These are phyloP conservation scores for Asarcornis scutulata DNA, from an alignment of 2,113 vertebrate species.

Conservation along the genomic window DNA sequence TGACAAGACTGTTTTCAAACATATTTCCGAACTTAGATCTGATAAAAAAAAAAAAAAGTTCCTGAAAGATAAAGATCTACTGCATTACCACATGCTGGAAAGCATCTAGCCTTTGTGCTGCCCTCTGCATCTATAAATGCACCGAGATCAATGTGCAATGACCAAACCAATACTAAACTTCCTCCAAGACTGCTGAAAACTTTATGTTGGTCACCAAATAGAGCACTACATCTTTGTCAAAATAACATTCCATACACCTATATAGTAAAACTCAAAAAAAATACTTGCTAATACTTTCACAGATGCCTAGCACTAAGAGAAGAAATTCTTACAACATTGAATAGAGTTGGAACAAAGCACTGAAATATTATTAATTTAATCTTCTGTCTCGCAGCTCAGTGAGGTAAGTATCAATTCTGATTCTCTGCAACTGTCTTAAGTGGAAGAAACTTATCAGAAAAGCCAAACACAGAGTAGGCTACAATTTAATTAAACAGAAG, in stretches of 20 bases:
- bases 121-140: background rate
- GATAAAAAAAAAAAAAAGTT: background rate
- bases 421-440: background rate
- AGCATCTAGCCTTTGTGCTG: background rate
- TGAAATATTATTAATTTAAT: background rate
- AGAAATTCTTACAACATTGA: background rate
- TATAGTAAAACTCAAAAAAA: background rate
- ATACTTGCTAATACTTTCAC: background rate
- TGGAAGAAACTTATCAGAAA: constrained; percentile 10
- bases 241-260: background rate
- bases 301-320: background rate
- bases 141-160: fast-evolving
- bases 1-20: constrained; percentile 35
- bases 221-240: background rate
- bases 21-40: background rate
- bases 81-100: background rate
- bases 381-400: background rate
- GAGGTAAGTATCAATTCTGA: background rate
- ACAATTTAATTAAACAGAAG: background rate
- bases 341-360: too few species aligned
- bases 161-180: background rate
- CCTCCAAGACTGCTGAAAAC: background rate
- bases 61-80: background rate
- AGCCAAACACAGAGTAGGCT: background rate
- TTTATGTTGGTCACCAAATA: background rate